Conservation (phyloP, 2,113 vertebrate species). For the Saccopteryx leptura region DNA sequence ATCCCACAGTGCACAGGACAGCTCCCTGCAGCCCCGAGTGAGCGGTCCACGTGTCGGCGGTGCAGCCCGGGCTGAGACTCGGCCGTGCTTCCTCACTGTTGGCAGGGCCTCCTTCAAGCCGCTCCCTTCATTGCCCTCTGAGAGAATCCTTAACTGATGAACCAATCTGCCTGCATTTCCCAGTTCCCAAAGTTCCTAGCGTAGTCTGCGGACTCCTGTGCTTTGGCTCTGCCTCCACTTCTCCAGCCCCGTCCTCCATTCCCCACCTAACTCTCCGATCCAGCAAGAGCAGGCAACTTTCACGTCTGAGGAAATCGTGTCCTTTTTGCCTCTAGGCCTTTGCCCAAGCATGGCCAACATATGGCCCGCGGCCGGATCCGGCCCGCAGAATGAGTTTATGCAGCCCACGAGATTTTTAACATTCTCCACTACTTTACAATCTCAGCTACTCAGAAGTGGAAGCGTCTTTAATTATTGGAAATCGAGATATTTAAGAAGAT, state of each 20-base stretch:
- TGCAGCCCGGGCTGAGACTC: not conserved
- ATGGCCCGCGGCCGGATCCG: too few species aligned
- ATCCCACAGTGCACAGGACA: accelerated
- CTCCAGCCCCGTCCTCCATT: accelerated
- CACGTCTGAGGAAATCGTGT: not conserved
- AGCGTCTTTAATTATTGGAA: too few species aligned
- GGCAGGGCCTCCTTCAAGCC: not conserved
- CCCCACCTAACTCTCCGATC: not conserved
- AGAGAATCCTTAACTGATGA: not conserved
- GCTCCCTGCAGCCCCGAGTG: accelerated
- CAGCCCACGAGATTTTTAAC: too few species aligned
- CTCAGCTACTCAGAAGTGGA: too few species aligned
- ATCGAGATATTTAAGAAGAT: too few species aligned
- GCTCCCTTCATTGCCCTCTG: not conserved
- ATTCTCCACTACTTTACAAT: too few species aligned
- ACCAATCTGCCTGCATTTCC: too few species aligned
- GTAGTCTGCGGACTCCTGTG: accelerated
- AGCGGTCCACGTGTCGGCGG: too few species aligned
- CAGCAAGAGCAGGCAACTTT: accelerated
- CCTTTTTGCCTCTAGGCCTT: not conserved
- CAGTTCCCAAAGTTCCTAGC: not conserved
- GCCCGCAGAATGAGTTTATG: too few species aligned
- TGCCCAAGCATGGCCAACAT: not conserved
- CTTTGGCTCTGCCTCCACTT: not conserved
- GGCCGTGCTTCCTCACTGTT: not conserved